Conservation (phyloP, 2,797 vertebrate species). For the Coccyzus lansbergi region DNA sequence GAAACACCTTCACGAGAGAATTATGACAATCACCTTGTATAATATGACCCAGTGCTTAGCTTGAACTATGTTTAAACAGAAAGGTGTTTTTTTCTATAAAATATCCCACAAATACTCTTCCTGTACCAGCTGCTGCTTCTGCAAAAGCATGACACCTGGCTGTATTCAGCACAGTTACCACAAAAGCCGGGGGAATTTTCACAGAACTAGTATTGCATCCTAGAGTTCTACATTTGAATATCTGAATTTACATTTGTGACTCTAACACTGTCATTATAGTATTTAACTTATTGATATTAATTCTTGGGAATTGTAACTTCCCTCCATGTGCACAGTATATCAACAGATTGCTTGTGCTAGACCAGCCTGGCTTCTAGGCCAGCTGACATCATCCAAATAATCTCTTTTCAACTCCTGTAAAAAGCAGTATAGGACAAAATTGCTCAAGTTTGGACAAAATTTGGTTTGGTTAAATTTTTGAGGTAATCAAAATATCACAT, state of each 20-base stretch:
- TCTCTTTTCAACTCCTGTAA: background rate
- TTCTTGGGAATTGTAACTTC: background rate
- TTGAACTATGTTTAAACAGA: background rate
- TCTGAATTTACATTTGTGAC: background rate
- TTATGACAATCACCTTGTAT: background rate
- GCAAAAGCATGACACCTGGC: background rate
- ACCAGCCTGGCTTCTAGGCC: background rate
- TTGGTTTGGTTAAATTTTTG: background rate
- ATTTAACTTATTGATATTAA: background rate
- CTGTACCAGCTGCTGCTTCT: background rate
- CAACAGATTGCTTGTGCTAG: background rate
- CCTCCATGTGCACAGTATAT: background rate
- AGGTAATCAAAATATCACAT: background rate
- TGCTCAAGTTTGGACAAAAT: background rate
- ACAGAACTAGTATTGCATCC: background rate
- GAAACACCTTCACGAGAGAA: background rate
- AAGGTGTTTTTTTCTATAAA: background rate
- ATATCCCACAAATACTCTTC: background rate
- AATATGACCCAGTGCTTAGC: background rate
- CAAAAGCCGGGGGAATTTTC: background rate
- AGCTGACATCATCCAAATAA: fast-evolving
- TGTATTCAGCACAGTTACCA: fast-evolving
- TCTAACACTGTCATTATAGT: background rate
- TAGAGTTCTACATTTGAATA: background rate
- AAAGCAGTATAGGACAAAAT: background rate